A percentile compares a stretch with the other conserved stretches of the same genome.
These are phyloP conservation scores for Stenurella melanura DNA, from an alignment of 2,888 invertebrate genomes.

Conservation along the genomic window DNA sequence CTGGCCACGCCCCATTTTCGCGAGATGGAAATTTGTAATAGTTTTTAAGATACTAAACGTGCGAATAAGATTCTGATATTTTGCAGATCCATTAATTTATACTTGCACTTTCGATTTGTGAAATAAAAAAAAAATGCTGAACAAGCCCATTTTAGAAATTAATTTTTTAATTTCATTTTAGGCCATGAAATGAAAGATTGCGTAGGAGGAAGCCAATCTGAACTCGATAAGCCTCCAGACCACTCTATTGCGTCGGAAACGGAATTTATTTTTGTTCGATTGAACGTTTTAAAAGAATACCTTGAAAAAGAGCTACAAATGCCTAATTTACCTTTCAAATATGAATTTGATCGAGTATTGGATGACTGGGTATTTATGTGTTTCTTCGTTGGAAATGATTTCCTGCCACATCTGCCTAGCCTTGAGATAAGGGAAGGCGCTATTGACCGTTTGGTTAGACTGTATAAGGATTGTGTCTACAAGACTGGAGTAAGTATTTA, in stretches of 20 bases:
- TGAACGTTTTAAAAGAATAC: slow-evolving; percentile 95
- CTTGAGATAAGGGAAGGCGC: slow-evolving; percentile 98
- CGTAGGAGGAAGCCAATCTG: slow-evolving; percentile 78
- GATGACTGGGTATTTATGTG: slow-evolving; percentile 99
- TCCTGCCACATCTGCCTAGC: slow-evolving; percentile 97
- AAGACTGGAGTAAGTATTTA: slow-evolving; percentile 85
- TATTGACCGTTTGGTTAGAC: slow-evolving; percentile 91
- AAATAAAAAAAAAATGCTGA: too few relatives aligned
- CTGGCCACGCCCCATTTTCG: too few relatives aligned
- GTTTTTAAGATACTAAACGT: too few relatives aligned
- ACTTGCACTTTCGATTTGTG: too few relatives aligned
- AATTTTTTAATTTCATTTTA: slow-evolving; percentile 63
- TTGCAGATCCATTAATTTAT: too few relatives aligned
- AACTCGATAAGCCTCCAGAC: slow-evolving; percentile 75
- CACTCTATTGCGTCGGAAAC: slow-evolving; percentile 82
- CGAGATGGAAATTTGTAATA: too few relatives aligned
- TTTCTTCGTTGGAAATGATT: slow-evolving; percentile 99
- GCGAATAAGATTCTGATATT: too few relatives aligned
- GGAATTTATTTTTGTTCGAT: slow-evolving; percentile 94
- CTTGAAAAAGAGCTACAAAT: slow-evolving; percentile 91
- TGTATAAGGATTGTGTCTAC: slow-evolving; percentile 96
- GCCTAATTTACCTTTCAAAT: slow-evolving; percentile 94
- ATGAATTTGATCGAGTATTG: slow-evolving; percentile 94
- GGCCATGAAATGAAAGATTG: slow-evolving; percentile 98
- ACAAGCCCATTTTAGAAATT: too few relatives aligned